These are phyloP conservation scores for Hyperoplus immaculatus DNA, from an alignment of 2,797 vertebrate genomes.

Conservation along the genomic window DNA sequence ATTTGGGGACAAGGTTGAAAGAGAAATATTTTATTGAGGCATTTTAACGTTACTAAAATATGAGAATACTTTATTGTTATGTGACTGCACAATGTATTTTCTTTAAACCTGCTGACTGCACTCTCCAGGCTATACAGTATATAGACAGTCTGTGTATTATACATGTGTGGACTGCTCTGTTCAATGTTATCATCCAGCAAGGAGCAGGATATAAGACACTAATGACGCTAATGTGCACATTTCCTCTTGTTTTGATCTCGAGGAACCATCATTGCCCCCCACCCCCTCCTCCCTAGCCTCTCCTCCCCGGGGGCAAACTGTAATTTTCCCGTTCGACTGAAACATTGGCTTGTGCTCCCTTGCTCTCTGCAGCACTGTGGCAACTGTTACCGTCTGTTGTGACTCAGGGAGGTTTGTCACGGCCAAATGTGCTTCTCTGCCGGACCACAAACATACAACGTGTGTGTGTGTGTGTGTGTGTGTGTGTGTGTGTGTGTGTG, in stretches of 20 bases:
- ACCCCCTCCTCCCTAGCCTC: background rate
- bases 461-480: no score
- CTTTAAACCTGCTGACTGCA: background rate
- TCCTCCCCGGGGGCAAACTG: constrained; percentile 60
- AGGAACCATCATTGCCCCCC: constrained; percentile 39
- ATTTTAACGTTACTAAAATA: constrained; percentile 4
- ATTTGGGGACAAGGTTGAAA: background rate
- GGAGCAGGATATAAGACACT: constrained; percentile 18
- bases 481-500: no score
- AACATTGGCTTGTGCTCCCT: constrained; percentile 52
- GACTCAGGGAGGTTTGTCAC: constrained; percentile 70
- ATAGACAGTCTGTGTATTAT: constrained; percentile 33
- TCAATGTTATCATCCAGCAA: constrained; percentile 32
- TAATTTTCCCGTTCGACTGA: constrained; percentile 69
- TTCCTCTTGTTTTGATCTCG: constrained; percentile 72
- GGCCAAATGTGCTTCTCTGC: constrained; percentile 67
- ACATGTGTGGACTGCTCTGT: constrained; percentile 20
- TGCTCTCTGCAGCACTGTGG: constrained; percentile 61
- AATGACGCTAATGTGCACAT: constrained; percentile 53
- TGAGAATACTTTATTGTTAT: background rate
- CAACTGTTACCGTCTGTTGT: constrained; percentile 76
- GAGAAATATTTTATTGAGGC: constrained; percentile 5
- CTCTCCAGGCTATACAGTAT: constrained; percentile 8
- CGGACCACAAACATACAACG: constrained; percentile 52
- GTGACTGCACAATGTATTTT: constrained; percentile 12